A percentile compares a stretch with the other conserved stretches of the same genome.
These are phyloP conservation scores for Picathartes gymnocephalus DNA, from an alignment of 2,113 vertebrate genomes.

Conservation along the genomic window DNA sequence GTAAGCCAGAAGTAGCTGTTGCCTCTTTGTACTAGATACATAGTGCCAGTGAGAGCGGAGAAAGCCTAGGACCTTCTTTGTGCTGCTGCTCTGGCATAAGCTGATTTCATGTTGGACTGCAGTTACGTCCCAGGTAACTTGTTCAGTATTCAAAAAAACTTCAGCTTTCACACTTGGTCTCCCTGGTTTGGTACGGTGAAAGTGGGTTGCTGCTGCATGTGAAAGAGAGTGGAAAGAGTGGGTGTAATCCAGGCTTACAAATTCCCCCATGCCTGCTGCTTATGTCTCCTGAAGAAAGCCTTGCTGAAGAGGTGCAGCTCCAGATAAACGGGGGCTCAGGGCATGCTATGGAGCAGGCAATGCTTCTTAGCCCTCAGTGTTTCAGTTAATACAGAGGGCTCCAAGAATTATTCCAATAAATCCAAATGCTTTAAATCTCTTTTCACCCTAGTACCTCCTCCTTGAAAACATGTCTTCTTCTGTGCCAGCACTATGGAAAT, in stretches of 20 bases:
- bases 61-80: neutral
- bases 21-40: neutral
- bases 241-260: neutral
- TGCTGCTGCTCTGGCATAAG: neutral
- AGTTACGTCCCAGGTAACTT: neutral
- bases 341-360: neutral
- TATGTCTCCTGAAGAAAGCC: neutral
- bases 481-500: neutral
- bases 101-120: neutral
- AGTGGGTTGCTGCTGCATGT: neutral
- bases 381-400: neutral
- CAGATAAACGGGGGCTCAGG: neutral
- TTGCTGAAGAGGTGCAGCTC: neutral
- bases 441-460: neutral
- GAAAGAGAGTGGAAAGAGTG: neutral
- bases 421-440: neutral
- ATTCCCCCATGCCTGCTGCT: neutral
- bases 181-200: neutral
- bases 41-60: neutral
- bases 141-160: neutral
- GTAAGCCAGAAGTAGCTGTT: neutral
- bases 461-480: neutral
- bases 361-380: neutral
- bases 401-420: neutral
- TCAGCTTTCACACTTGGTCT: neutral